These are phyloP conservation scores for Yponomeuta malinellus DNA, from an alignment of 2,888 invertebrate genomes.

Conservation along the genomic window DNA sequence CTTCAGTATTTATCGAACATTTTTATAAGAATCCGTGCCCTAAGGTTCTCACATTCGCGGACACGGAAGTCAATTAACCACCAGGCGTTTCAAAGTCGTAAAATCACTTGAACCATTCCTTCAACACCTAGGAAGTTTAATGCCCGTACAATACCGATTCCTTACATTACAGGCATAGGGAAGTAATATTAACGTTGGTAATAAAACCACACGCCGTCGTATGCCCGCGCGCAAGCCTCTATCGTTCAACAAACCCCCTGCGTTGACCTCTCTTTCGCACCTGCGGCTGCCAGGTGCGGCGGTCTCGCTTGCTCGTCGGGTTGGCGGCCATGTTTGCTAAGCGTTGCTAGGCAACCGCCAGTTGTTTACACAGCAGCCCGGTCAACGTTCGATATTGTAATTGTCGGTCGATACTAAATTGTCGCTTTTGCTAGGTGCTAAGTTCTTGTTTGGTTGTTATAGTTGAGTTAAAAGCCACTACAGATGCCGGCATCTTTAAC, in stretches of 20 bases:
- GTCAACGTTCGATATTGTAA: conserved; percentile 37
- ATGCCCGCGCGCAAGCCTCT: conserved; percentile 43
- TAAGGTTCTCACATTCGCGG: too few relatives aligned
- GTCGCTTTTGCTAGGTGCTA: too few relatives aligned
- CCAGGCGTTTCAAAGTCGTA: too few relatives aligned
- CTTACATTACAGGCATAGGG: conserved; percentile 34
- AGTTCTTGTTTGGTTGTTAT: too few relatives aligned
- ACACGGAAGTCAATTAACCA: too few relatives aligned
- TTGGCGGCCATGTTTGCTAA: conserved; percentile 23
- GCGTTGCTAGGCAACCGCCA: conserved; percentile 34
- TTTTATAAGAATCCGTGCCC: too few relatives aligned
- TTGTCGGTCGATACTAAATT: background rate
- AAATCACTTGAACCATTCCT: too few relatives aligned
- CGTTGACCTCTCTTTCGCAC: conserved; percentile 20
- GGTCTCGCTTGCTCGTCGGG: conserved; percentile 19
- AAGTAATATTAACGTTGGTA: conserved; percentile 56
- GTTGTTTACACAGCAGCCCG: conserved; percentile 34
- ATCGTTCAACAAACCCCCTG: conserved; percentile 45
- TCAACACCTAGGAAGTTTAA: too few relatives aligned
- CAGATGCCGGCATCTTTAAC: background rate
- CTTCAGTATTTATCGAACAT: too few relatives aligned
- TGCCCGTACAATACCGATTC: background rate
- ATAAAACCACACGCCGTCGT: conserved; percentile 33
- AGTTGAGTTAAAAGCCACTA: background rate
- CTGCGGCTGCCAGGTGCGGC: background rate